Evolutionary conservation across 2,113 vertebrate genomes (phyloP), one percentile per base, ranked within the genome.

Genomic region (Urocitellus parryii): DNA sequence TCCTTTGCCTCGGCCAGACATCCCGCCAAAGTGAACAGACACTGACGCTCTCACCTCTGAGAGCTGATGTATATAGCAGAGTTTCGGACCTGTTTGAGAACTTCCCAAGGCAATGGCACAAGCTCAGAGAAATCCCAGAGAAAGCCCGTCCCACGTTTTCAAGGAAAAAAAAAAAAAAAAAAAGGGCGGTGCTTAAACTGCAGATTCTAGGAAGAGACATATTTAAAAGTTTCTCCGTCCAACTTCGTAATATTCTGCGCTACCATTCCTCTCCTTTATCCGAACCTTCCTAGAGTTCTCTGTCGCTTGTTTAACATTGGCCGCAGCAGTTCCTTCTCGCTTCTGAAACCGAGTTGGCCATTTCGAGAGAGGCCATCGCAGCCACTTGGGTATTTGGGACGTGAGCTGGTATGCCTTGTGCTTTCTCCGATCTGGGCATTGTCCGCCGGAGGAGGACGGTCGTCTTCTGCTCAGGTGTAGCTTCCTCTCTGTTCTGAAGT

Each of bases 21-120:
- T 91, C 0, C 0, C 0, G 32, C 48, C 4, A 61, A 42, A 5
- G 5, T 4, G 4, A 22, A 7, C 10, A 17, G 8, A 4, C 4
- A 17, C 0, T 34, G 11, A 34, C 67, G 5, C 9, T 12, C 8
- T 20, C 10, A 5, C 37, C 17, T 3, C 14, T 2, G 34, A 2
- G 20, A 27, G 32, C 0, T 34, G 16, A 1, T 7, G 82, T 82
- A 91, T 86, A 88, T 81, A 68, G 8, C 3, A 0, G 0, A 9
- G 0, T 0, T 0, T 17, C 96, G 96, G 97, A 97, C 96, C 95
- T 95, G 93, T 68, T 97, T 96, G 93, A 13, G 16, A 90, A 84
- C 97, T 0, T 0, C 5, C 1, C 22, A 4, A 14, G 1, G 10
- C 17, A 3, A 0, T 6, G 4, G 24, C 14, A 11, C 8, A 12